Evolutionary conservation across 2,888 invertebrate species (phyloP), one percentile per base, ranked within the genome.

Genomic region (Macroteleia sp.): DNA sequence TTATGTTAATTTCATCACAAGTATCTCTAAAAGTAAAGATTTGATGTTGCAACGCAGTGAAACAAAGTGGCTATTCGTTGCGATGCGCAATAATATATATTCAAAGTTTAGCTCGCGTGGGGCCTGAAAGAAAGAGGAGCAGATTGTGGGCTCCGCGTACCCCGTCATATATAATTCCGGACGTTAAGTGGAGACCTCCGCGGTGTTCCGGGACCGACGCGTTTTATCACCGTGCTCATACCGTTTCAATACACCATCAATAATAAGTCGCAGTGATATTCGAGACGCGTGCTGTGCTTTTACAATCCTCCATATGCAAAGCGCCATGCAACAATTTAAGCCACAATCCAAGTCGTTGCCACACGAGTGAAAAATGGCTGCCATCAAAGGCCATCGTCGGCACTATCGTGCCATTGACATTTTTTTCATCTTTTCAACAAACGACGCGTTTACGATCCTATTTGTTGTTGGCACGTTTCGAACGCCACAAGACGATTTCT

Each of bases 171-270:
- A 89, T 89, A 89, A 89, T 83, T 81, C 78, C 41, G 81, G 89
- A 90, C 90, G 86, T 90, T 90, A 89, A 90, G 90, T 88, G 87
- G 90, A 84, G 90, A 90, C 90, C 90, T 89, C 89, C 89, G 81
- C 83, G 87, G 85, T 82, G 87, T 85, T 85, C 81, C 82, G 85
- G 87, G 84, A 86, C 86, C 84, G 79, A 80, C 86, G 82, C 87
- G 87, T 90, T 90, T 90, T 90, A 90, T 90, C 90, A 90, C 89
- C 89, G 85, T 77, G 89, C 88, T 90, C 89, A 87, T 87, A 89
- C 89, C 87, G 85, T 90, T 90, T 90, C 91, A 90, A 91, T 91
- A 90, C 89, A 85, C 90, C 90, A 90, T 90, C 90, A 89, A 91
- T 91, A 90, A 91, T 90, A 85, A 86, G 83, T 81, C 82, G 84